Evolutionary conservation across 2,797 vertebrate genomes (phyloP).

Genomic region (Harpagifer antarcticus): DNA sequence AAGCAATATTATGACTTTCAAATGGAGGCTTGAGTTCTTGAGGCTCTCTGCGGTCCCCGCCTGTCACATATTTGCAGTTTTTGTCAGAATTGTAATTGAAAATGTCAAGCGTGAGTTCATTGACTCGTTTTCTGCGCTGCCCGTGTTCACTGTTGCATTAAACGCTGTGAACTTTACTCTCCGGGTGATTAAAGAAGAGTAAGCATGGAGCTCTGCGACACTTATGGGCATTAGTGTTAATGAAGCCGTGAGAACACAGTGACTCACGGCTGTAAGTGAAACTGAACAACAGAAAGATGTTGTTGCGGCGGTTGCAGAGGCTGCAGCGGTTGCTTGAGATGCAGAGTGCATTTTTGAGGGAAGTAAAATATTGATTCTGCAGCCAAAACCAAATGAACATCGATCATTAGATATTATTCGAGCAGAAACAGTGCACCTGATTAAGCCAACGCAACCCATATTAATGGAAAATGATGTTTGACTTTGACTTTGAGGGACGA

Average conservation of each 20-base stretch:
- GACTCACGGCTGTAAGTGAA: constrained; percentile 2
- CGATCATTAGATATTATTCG: constrained; percentile 71
- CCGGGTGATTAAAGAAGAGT: constrained; percentile 7
- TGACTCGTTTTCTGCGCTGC: constrained; percentile 41
- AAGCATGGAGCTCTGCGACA: neutral
- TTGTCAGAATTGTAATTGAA: constrained; percentile 74
- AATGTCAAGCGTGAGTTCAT: constrained; percentile 64
- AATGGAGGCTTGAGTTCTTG: neutral
- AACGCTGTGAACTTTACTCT: constrained; percentile 50
- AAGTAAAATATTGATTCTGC: constrained; percentile 70
- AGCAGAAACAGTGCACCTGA: constrained; percentile 52
- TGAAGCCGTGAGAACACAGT: constrained; percentile 2
- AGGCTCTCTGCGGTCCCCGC: constrained; percentile 13
- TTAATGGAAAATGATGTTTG: constrained; percentile 56
- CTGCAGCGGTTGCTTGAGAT: constrained; percentile 40
- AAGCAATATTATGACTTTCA: constrained; percentile 27
- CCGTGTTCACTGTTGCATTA: neutral
- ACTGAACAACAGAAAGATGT: neutral
- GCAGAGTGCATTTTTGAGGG: constrained; percentile 44
- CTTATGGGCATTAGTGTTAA: constrained; percentile 16
- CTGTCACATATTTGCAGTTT: constrained; percentile 48
- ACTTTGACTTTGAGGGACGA: constrained; percentile 59
- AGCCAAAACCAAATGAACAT: constrained; percentile 67
- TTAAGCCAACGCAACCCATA: constrained; percentile 58
- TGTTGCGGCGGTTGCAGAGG: neutral